Conservation (phyloP, 2,113 vertebrate genomes). For the Thunnus maccoyii region DNA sequence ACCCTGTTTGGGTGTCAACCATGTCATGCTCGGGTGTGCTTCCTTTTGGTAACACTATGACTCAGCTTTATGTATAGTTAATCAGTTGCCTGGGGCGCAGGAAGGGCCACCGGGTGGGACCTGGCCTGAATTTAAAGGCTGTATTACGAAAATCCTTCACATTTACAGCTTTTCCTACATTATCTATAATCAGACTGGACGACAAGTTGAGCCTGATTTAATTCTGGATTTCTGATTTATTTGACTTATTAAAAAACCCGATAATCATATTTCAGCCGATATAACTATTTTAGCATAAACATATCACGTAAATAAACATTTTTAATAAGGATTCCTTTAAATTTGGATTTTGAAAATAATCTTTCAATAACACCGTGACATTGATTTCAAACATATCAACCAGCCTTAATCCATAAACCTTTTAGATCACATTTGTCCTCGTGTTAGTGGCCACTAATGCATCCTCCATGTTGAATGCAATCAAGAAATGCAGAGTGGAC, state of each 20-base stretch:
- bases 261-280: background rate
- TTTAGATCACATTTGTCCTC: background rate
- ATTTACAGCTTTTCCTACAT: slow-evolving; percentile 9
- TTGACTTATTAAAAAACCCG: background rate
- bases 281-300: too few species aligned
- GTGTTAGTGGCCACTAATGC: background rate
- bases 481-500: slow-evolving; percentile 23
- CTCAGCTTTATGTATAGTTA: slow-evolving; percentile 65
- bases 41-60: slow-evolving; percentile 70
- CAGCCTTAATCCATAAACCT: background rate
- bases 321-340: background rate
- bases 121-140: slow-evolving; percentile 35
- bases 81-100: slow-evolving; percentile 26
- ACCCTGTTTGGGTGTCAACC: slow-evolving; percentile 54
- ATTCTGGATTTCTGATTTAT: background rate
- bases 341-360: background rate
- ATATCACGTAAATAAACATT: too few species aligned
- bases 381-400: slow-evolving; percentile 10
- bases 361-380: background rate
- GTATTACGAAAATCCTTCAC: background rate
- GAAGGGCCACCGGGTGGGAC: slow-evolving; percentile 4
- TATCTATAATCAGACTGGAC: slow-evolving; percentile 2
- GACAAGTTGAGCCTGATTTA: slow-evolving; percentile 12
- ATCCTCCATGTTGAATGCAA: slow-evolving; percentile 36
- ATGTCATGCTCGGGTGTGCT: slow-evolving; percentile 44